Conservation (phyloP, 92 coral and sea anemone species). For the Bergia puertoricense region DNA sequence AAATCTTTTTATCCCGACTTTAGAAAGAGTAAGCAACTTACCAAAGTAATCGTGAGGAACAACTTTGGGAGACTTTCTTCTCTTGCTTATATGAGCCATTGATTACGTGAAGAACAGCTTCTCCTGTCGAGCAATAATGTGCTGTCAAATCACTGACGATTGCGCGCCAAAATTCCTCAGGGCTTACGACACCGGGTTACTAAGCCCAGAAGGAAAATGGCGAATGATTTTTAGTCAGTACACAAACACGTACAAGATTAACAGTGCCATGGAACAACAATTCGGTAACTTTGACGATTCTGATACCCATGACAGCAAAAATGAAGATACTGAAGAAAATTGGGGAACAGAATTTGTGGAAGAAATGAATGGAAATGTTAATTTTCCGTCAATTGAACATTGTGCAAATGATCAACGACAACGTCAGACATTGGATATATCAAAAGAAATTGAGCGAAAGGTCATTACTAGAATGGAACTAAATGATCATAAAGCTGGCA, state of each 20-base stretch:
- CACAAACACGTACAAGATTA: not conserved
- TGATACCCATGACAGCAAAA: constrained; percentile 8
- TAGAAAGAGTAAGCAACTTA: not conserved
- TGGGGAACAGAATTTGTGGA: constrained; percentile 21
- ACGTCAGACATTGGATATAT: not conserved
- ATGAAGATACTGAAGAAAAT: constrained; percentile 34
- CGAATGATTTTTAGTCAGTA: not conserved
- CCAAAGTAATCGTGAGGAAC: constrained; percentile 15
- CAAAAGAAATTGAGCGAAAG: constrained; percentile 12
- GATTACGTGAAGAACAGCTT: not conserved
- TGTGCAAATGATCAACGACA: not conserved
- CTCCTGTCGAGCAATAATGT: not conserved
- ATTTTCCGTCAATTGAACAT: not conserved
- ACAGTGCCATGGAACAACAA: not conserved
- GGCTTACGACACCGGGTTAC: not conserved
- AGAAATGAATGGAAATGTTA: not conserved
- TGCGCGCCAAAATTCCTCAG: constrained; percentile 18
- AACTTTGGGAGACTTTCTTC: constrained; percentile 21
- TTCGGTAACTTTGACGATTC: not conserved
- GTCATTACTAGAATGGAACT: constrained; percentile 89
- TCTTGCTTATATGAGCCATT: constrained; percentile 29
- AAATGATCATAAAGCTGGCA: constrained; percentile 96
- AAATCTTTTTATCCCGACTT: not conserved
- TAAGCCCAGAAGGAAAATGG: not conserved
- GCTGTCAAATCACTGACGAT: not conserved